phyloP scores from a whole-genome alignment of 2,888 invertebrate species.

The Galeopsomyia nigrocyanea region DNA sequence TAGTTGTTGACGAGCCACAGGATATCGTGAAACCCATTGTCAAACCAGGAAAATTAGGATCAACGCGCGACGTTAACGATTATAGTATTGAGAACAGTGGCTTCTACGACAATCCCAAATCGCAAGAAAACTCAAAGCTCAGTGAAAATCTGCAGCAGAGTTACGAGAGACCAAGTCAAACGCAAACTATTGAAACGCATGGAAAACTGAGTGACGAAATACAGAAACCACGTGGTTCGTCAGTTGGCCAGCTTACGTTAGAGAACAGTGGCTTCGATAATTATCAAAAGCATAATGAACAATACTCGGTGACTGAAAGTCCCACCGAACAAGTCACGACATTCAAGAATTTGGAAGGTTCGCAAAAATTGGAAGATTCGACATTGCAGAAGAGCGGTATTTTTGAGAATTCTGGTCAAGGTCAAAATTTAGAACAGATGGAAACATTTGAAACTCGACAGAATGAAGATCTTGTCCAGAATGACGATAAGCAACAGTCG shows the following conservation, averaged over 20 bases:
- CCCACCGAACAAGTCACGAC: not conserved
- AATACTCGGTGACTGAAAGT: not conserved
- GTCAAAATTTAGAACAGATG: not conserved
- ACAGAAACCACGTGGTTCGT: not conserved
- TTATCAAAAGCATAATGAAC: not conserved
- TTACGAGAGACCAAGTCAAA: not conserved
- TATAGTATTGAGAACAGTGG: slow-evolving; percentile 22
- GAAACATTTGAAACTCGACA: not conserved
- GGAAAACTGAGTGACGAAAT: not conserved
- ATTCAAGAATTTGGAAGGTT: slow-evolving; percentile 41
- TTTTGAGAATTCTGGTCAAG: slow-evolving; percentile 22
- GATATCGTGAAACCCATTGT: not conserved
- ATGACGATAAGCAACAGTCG: slow-evolving; percentile 41
- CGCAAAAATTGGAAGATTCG: slow-evolving; percentile 44
- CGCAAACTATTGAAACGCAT: not conserved
- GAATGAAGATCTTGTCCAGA: not conserved
- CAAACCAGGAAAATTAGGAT: slow-evolving; percentile 1
- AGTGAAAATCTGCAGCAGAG: not conserved
- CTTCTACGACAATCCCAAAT: slow-evolving; percentile 8
- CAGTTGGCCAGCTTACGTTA: slow-evolving; percentile 2
- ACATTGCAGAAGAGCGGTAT: slow-evolving; percentile 39
- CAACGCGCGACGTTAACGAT: not conserved
- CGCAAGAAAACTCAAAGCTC: not conserved
- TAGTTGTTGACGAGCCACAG: too few species aligned
- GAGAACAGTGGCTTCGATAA: slow-evolving; percentile 24